A percentile compares a stretch with the other conserved stretches of the same genome.
phyloP scores from a whole-genome alignment of 2,888 invertebrate species.

The Leucoma salicis region DNA sequence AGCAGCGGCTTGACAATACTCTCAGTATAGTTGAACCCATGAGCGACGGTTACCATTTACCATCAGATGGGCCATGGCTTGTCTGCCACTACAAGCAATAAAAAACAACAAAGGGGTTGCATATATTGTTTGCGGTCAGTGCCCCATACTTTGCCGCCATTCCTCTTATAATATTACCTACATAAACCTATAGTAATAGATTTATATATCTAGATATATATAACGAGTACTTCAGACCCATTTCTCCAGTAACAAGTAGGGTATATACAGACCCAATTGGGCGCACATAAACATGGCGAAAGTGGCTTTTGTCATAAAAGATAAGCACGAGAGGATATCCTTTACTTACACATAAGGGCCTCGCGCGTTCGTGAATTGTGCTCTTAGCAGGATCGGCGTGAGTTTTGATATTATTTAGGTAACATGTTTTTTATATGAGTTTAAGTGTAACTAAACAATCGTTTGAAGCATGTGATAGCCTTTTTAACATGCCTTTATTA shows the following conservation, averaged over 20 bases:
- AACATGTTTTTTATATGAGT: too few species aligned
- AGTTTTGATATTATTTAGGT: too few species aligned
- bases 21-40: too few species aligned
- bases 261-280: neutral
- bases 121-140: neutral
- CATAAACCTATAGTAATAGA: neutral
- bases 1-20: too few species aligned
- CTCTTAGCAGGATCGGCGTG: neutral
- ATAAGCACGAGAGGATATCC: slow-evolving; percentile 1
- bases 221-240: neutral
- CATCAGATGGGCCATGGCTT: too few species aligned
- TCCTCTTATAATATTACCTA: neutral
- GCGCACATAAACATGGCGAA: neutral
- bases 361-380: neutral
- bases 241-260: neutral
- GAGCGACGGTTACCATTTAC: too few species aligned
- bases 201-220: too few species aligned
- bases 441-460: too few species aligned
- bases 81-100: too few species aligned
- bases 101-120: too few species aligned
- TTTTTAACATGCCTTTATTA: too few species aligned
- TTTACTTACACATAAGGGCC: neutral
- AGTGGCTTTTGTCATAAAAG: neutral
- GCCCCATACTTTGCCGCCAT: neutral
- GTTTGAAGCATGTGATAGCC: too few species aligned